Evolutionary conservation across 2,113 vertebrate genomes (phyloP), one percentile per base, ranked within the genome.

Genomic region (Channa maculata): DNA sequence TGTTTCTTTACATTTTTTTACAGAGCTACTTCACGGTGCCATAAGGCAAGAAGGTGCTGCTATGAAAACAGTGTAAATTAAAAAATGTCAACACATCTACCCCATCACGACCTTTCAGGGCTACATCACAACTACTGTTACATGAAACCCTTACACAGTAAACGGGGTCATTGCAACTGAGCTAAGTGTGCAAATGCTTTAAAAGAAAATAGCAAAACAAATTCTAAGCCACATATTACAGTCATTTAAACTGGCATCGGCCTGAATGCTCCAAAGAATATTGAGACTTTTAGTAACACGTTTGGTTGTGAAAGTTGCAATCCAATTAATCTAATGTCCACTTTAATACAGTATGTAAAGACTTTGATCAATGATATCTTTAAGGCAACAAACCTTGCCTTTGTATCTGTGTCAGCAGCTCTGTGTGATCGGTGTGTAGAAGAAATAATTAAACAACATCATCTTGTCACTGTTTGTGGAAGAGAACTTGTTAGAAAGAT

Each of bases 401-500:
- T 24, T 24, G 24, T 24, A 24, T 12, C 13, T 34, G 36, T 39
- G 55, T 44, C 8, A 52, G 61, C 8, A 49, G 0, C 34, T 48
- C 15, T 36, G 57, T 62, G 34, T 37, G 24, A 34, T 65, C n/a
- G 50, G 24, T 46, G 15, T 44, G n/a, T 43, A 14, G n/a, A 61
- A 36, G 55, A 50, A 38, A 43, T 38, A 36, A 64, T 49, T n/a
- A 49, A 55, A 75, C 3, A 50, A n/a, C 49, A 9, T 44, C 46
- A 7, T 43, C 5, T 24, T 54, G 55, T 71, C 62, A 50, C n/a
- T 38, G 34, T 50, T 46, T 36, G 12, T 48, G 6, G n/a, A 77
- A 43, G 36, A 41, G 46, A 1, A 39, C 39, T 57, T 70, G 58
- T 69, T 54, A 60, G 36, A 63, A 53, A 62, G 37, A 60, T 38